phyloP scores from a whole-genome alignment of 2,888 invertebrate species.

The Eulithis prunata region DNA sequence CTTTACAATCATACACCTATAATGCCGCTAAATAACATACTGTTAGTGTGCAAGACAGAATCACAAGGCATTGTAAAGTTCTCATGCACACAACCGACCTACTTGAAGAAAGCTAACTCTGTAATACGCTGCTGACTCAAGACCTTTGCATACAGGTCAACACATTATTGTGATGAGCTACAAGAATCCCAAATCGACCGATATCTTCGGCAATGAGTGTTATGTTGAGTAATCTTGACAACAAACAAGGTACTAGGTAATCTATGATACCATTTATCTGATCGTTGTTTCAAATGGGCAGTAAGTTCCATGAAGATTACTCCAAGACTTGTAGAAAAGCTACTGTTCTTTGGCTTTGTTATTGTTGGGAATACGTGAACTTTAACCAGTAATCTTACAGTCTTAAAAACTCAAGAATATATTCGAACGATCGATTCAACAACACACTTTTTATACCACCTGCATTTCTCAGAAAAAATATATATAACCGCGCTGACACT shows the following conservation, averaged over 20 bases:
- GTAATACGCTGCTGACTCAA: slow-evolving; percentile 58
- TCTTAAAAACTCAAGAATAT: no score
- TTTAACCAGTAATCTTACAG: neutral
- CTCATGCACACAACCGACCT: slow-evolving; percentile 42
- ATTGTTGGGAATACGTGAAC: no score
- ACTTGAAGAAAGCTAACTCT: slow-evolving; percentile 48
- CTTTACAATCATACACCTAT: slow-evolving; percentile 42
- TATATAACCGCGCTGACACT: slow-evolving; percentile 27
- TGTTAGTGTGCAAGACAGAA: slow-evolving; percentile 41
- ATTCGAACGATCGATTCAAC: slow-evolving; percentile 16
- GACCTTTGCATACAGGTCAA: slow-evolving; percentile 70
- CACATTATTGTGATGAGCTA: slow-evolving; percentile 65
- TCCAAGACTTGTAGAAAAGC: neutral
- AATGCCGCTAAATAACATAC: slow-evolving; percentile 43
- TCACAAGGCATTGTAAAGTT: slow-evolving; percentile 42
- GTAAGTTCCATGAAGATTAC: slow-evolving; percentile 20
- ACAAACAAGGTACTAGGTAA: slow-evolving; percentile 39
- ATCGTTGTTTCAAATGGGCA: slow-evolving; percentile 32
- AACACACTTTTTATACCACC: slow-evolving; percentile 21
- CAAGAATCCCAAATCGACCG: slow-evolving; percentile 52
- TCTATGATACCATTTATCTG: slow-evolving; percentile 31
- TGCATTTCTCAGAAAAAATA: slow-evolving; percentile 30
- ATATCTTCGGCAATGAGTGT: slow-evolving; percentile 43
- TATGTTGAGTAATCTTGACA: slow-evolving; percentile 39
- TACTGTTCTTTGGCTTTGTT: neutral